Conservation (phyloP, 2,888 invertebrate species). For the Drosophila flavopinicola region DNA sequence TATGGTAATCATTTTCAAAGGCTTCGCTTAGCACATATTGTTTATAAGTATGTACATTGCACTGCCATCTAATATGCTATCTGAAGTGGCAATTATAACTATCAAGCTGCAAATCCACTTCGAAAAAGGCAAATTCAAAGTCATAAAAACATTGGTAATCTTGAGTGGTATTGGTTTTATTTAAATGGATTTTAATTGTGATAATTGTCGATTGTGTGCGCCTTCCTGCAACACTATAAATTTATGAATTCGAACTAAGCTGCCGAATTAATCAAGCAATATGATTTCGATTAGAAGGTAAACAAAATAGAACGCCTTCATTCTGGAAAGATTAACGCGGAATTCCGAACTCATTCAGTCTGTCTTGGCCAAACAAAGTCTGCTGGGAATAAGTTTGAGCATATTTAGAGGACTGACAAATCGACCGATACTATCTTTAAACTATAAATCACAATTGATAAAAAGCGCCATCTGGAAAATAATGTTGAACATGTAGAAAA, state of each 20-base stretch:
- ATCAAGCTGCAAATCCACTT: conserved; percentile 10
- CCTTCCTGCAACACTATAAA: conserved; percentile 15
- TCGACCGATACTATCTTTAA: too few relatives aligned
- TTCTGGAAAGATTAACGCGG: conserved; percentile 10
- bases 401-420: background rate
- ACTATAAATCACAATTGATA: too few relatives aligned
- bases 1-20: background rate
- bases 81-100: conserved; percentile 37
- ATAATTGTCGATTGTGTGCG: conserved; percentile 17
- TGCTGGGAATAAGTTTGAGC: background rate
- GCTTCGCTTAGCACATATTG: too few relatives aligned
- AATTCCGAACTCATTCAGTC: background rate
- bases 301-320: conserved; percentile 9
- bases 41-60: background rate
- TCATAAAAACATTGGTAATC: conserved; percentile 20
- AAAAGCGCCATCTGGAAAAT: too few relatives aligned
- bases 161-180: conserved; percentile 17
- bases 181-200: conserved; percentile 40
- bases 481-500: too few relatives aligned
- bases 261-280: background rate
- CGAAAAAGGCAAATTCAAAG: conserved; percentile 21
- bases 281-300: conserved; percentile 12
- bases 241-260: conserved; percentile 49
- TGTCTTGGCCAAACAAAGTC: too few relatives aligned
- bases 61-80: conserved; percentile 15